Evolutionary conservation across 2,797 vertebrate genomes (phyloP), one percentile per base, ranked within the genome.

Genomic region (Numenius phaeopus): DNA sequence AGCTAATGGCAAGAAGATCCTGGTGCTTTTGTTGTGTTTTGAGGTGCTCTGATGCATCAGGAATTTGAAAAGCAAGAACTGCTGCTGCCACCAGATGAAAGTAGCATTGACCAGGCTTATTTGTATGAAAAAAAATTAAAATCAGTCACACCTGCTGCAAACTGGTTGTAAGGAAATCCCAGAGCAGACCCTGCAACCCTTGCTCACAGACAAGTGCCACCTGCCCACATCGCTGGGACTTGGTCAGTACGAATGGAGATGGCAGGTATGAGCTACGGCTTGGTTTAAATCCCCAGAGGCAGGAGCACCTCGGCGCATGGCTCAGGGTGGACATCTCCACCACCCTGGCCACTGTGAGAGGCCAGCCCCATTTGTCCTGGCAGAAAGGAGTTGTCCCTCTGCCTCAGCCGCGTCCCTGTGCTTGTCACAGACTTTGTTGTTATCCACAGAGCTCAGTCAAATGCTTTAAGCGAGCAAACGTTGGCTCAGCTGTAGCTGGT

Each of bases 41-140:
- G 71, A 80, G 62, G 72, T 62, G 69, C 37, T 89, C 39, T 34
- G 55, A 39, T 34, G 54, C 27, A 40, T 44, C 47, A 17, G 32
- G 50, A 34, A 27, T 77, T 47, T 46, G 50, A 83, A 73, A 93
- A 88, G 30, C 16, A 26, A 59, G 32, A 76, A 49, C 6, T 57
- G 27, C 15, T 0, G 0, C 11, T 9, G 8, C 14, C 2, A 26
- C 8, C 42, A 71, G 32, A 7, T 30, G 30, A 58, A 69, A 86
- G 78, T 46, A 66, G 10, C 21, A 7, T 49, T 27, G 27, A 19
- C 21, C 16, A 34, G 52, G 21, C 5, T 87, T 66, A 39, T 22
- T 44, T 34, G 12, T 18, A 12, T 8, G 4, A 40, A 71, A 71
- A 71, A 67, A 34, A 47, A 20, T 5, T 7, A 24, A 73, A 55